A percentile compares a stretch with the other conserved stretches of the same genome.
Conservation (phyloP, 2,888 invertebrate genomes). For the Mongoloraphidia duomilia region DNA sequence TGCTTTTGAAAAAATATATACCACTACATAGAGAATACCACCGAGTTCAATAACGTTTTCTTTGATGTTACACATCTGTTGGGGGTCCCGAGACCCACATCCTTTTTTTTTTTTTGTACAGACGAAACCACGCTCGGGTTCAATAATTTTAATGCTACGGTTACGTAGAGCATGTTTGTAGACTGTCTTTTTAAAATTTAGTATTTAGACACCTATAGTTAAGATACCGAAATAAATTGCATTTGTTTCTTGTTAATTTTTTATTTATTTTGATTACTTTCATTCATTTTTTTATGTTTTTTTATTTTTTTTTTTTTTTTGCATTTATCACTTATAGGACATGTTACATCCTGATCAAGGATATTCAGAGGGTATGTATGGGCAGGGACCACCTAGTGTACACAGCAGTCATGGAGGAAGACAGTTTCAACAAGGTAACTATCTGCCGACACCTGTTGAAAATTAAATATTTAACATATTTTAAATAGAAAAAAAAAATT, state of each 20-base stretch:
- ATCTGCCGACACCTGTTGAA: conserved; percentile 4
- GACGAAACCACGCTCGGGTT: too few species aligned
- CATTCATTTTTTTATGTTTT: conserved; percentile 21
- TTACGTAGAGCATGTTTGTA: too few species aligned
- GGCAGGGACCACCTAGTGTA: conserved; percentile 78
- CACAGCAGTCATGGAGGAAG: conserved; percentile 66
- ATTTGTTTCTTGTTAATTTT: conserved; percentile 4
- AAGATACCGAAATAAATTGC: too few species aligned
- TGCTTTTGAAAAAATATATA: too few species aligned
- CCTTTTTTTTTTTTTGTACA: too few species aligned
- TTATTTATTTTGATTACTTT: conserved; percentile 19
- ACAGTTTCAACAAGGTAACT: conserved; percentile 75
- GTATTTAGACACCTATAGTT: too few species aligned
- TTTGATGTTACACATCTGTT: too few species aligned
- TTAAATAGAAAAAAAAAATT: conserved; percentile 4
- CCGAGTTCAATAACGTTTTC: too few species aligned
- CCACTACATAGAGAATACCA: too few species aligned
- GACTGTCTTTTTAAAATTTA: too few species aligned
- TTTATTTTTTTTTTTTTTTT: conserved; percentile 25
- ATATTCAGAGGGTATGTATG: conserved; percentile 77
- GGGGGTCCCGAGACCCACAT: too few species aligned
- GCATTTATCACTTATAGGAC: conserved; percentile 46
- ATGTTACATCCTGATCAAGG: conserved; percentile 84
- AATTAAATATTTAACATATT: conserved; percentile 10
- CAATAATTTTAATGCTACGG: too few species aligned